Evolutionary conservation across 2,797 vertebrate genomes (phyloP), one percentile per base, ranked within the genome.

Genomic region (Lindbergichthys nudifrons): DNA sequence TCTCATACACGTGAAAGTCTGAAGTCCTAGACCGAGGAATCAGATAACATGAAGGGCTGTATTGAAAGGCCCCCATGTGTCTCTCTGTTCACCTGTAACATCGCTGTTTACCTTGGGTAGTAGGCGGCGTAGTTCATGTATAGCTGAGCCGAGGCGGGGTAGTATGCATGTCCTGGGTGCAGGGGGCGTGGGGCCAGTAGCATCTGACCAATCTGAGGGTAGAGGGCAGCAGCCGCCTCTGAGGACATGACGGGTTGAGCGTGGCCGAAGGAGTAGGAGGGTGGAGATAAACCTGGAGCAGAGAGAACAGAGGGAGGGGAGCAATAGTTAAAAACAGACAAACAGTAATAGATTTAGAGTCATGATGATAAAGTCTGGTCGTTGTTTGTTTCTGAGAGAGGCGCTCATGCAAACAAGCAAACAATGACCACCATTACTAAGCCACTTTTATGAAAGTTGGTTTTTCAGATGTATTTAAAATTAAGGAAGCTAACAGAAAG

Each of bases 121-220:
- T 99, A 99, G 52, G 98, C 94, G 42, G 97, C 94, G 91, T 98
- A 99, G 90, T 98, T 99, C 97, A 99, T 97, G 81, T 97, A 99
- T 36, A 99, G 92, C 80, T 97, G 97, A 82, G 96, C 87, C 59
- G 96, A 94, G 10, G 96, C 92, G 0, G 97, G 97, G 89, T 98
- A 99, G 88, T 96, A 99, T 73, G 96, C 92, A 10, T 94, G 90
- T 0, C 95, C 93, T 10, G 95, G 96, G 11, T 94, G 92, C 39
- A 97, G 88, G 2, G 92, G 93, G 41, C 97, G 96, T n/a, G 95
- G 94, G 62, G 95, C 78, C 41, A 97, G 90, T 79, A 99, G 69
- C 79, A 98, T 90, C 83, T 97, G 97, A 19, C 92, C 90, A 15
- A 94, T 85, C 6, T 97, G 95, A 63, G 97, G 96, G 77, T 98